Base-by-base conservation (phyloP, 2,797 vertebrate species). In the Lutjanus campechanus region DNA sequence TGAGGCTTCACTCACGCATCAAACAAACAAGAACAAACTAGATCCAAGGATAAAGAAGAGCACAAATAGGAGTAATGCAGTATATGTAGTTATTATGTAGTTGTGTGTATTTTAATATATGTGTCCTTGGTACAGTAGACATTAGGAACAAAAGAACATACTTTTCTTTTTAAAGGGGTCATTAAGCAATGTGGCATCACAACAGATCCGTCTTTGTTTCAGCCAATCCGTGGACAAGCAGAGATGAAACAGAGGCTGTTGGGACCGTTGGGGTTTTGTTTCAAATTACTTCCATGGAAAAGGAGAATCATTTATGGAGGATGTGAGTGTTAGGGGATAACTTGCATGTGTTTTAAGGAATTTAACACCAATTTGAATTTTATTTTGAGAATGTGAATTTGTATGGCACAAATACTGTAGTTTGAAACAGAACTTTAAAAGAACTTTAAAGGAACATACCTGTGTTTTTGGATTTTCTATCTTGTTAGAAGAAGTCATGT, bases 151-250 rank as follows among this genome's bases (percentile, higher is more conserved):
- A 53, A 36, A 77, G 76, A 68, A 82, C 73, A 54, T 73, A 40
- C 69, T 82, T 36, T 66, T 68, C 61, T 65, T 55, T 22, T 56
- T 56, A 16, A 56, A 67, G 17, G 16, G 83, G 67, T 84, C 83
- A 82, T 54, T 55, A 15, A 77, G 41, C 29, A n/a, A 20, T 72
- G 51, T 68, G 51, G 10, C 49, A 46, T 64, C 41, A 69, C 16
- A 82, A 82, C 59, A 80, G 69, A 63, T 60, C 47, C 15, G 22
- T 55, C 73, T 82, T 88, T 87, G 79, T 86, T 81, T 85, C 5
- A 71, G 4, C 50, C 29, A 47, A 29, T 74, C 41, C 2, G 11
- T 46, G 47, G 15, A 64, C 51, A 11, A 66, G 55, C 54, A 15
- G 54, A 51, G 12, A 5, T 49, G 11, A n/a, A 22, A 60, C 13